These are phyloP conservation scores for Glossophaga mutica DNA, from an alignment of 2,797 vertebrate genomes.

Conservation along the genomic window DNA sequence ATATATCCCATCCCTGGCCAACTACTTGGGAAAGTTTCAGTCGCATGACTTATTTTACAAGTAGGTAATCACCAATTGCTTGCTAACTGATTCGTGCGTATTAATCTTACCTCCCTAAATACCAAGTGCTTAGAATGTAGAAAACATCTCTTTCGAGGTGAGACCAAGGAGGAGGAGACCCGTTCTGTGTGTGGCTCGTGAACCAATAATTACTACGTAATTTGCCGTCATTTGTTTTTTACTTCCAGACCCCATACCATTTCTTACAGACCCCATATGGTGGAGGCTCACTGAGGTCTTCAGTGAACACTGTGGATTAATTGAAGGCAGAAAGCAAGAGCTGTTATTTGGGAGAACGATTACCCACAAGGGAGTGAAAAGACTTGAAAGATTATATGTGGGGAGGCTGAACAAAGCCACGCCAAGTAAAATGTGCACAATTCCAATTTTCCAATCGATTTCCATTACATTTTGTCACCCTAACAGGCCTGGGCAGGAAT, in stretches of 20 bases:
- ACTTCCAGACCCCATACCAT: not conserved
- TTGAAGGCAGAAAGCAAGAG: not conserved
- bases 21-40: not conserved
- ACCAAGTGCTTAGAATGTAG: not conserved
- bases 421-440: not conserved
- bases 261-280: not conserved
- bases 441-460: conserved; percentile 34
- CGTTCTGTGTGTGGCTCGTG: not conserved
- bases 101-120: not conserved
- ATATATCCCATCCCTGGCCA: not conserved
- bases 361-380: not conserved
- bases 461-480: not conserved
- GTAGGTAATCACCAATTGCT: not conserved
- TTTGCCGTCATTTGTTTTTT: not conserved
- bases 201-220: not conserved
- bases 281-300: not conserved
- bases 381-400: not conserved
- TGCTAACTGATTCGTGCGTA: not conserved
- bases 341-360: not conserved
- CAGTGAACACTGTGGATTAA: not conserved
- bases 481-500: not conserved
- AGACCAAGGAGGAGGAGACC: not conserved
- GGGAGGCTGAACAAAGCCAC: not conserved
- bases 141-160: not conserved
- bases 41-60: not conserved